Evolutionary conservation across 2,888 invertebrate species (phyloP), one percentile per base, ranked within the genome.

Genomic region (Meteorus cinctellus): DNA sequence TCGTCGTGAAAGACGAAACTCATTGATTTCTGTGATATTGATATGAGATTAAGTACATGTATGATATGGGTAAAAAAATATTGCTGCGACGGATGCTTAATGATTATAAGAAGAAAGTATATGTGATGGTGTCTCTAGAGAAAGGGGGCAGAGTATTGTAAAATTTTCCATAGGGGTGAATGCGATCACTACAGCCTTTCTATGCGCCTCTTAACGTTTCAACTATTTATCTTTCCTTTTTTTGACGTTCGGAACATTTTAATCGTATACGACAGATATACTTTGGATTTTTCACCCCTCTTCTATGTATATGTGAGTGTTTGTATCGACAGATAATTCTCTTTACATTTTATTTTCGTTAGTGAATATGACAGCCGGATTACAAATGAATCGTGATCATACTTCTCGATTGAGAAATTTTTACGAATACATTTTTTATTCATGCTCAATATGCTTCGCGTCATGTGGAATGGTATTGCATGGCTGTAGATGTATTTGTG

Each of bases 161-260:
- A 70, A 65, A 74, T 66, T 70, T 63, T 75, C 34, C 34, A 45
- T 59, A 34, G 72, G 72, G 59, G 27, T 55, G 29, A 62, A 68
- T 31, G 55, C 48, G 27, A 27, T 19, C 71, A 63, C 63, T 55
- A 19, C n/a, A 24, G 6, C 24, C 3, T 41, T 41, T 6, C 55
- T 55, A 55, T 8, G 19, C n/a, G 19, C 1, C 48, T 72, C 75
- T 72, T 29, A 75, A 70, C 67, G 24, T 77, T 48, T 19, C 36
- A 34, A 69, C 77, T 36, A 79, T 79, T 79, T 77, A 79, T 79
- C 79, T 79, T 55, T 8, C 6, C n/a, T 55, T 78, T 29, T 45
- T 72, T 55, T 74, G 76, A 77, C 79, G 69, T 78, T 72, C 74
- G 75, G 60, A 78, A 79, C 74, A 71, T 75, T 78, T 77, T 75